Evolutionary conservation across 2,113 vertebrate genomes (phyloP).

Genomic region (Poeciliopsis prolifica): DNA sequence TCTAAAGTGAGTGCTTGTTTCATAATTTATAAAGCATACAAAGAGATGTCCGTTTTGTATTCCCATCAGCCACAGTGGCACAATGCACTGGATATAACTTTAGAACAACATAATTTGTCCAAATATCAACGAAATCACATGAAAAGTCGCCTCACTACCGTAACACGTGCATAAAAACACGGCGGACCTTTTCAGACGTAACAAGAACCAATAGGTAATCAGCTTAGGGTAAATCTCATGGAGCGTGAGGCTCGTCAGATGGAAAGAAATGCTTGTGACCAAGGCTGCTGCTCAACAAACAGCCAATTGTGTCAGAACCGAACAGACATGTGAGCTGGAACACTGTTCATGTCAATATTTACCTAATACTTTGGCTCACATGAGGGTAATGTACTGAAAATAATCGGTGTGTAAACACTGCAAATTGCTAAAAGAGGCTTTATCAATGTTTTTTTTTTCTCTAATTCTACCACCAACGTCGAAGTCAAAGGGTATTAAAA

Average conservation of each 20-base stretch:
- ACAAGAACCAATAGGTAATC: slow-evolving; percentile 69
- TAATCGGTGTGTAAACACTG: slow-evolving; percentile 14
- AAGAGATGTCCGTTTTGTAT: background rate
- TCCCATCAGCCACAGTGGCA: background rate
- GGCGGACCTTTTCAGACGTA: slow-evolving; percentile 58
- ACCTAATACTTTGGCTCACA: slow-evolving; percentile 34
- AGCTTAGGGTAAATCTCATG: slow-evolving; percentile 76
- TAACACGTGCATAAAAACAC: slow-evolving; percentile 30
- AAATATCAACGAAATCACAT: background rate
- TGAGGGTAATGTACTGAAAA: slow-evolving; percentile 42
- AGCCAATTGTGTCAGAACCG: slow-evolving; percentile 49
- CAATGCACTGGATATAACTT: background rate
- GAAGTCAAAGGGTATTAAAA: slow-evolving; percentile 15
- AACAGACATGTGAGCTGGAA: slow-evolving; percentile 34
- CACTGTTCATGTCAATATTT: slow-evolving; percentile 34
- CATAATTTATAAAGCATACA: slow-evolving; percentile 5
- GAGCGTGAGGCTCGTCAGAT: slow-evolving; percentile 51
- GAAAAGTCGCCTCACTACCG: slow-evolving; percentile 17
- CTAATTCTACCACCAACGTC: slow-evolving; percentile 1
- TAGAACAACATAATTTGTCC: background rate
- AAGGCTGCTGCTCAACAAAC: slow-evolving; percentile 42
- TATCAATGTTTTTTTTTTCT: background rate
- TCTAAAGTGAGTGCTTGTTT: slow-evolving; percentile 6
- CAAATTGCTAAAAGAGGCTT: slow-evolving; percentile 12
- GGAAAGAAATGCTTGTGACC: slow-evolving; percentile 35